phyloP scores from a whole-genome alignment of 2,797 vertebrate species.

The Mus spretus region DNA sequence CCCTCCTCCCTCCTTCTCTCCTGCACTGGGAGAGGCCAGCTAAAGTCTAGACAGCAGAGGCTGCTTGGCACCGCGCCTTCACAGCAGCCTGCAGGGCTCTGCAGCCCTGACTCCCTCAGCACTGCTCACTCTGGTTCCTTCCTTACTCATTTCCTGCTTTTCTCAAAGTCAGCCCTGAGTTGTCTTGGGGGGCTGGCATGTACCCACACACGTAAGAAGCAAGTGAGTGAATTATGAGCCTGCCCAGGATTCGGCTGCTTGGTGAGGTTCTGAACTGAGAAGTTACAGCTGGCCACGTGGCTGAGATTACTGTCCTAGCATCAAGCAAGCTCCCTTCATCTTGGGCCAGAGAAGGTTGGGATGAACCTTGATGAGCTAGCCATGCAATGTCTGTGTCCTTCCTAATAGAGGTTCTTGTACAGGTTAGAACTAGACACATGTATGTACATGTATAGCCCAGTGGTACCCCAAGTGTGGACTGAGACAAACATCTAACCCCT shows the following conservation, averaged over 20 bases:
- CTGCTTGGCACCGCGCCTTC: slow-evolving; percentile 81
- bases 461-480: neutral
- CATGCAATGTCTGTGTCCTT: too few relatives aligned
- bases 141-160: slow-evolving; percentile 39
- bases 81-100: slow-evolving; percentile 5
- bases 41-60: slow-evolving; percentile 85
- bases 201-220: neutral
- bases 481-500: neutral
- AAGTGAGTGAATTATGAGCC: slow-evolving; percentile 60
- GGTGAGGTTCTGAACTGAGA: neutral
- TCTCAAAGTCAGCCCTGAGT: slow-evolving; percentile 50
- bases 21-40: slow-evolving; percentile 74
- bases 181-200: neutral
- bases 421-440: too few relatives aligned
- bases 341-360: neutral
- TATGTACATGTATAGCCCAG: too few relatives aligned
- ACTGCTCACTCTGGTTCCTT: slow-evolving; percentile 46
- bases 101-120: slow-evolving; percentile 32
- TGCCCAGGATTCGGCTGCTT: slow-evolving; percentile 29
- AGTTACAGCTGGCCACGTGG: neutral
- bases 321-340: neutral
- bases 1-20: neutral
- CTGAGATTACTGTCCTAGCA: slow-evolving; percentile 15
- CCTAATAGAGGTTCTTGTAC: too few relatives aligned
- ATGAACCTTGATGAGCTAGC: too few relatives aligned